phyloP scores from a whole-genome alignment of 2,888 invertebrate species.

The Leptura quadrifasciata region DNA sequence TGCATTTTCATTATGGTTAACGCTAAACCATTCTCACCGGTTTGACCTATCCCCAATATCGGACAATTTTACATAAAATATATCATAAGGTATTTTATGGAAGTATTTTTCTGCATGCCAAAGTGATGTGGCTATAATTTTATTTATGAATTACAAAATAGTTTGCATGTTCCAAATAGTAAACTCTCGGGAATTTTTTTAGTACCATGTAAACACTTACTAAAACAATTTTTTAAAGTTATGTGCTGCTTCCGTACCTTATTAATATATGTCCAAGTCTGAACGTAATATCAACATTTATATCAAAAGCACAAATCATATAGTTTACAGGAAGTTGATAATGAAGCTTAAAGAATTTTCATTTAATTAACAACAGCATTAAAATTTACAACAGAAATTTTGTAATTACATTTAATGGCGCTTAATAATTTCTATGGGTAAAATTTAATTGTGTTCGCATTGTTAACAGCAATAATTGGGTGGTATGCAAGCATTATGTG shows the following conservation, averaged over 20 bases:
- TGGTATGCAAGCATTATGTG: background rate
- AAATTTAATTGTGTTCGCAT: slow-evolving; percentile 1
- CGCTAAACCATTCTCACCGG: too few species aligned
- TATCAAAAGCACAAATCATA: background rate
- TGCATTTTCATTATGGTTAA: too few species aligned
- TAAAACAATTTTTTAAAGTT: background rate
- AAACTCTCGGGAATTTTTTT: background rate
- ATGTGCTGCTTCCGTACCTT: background rate
- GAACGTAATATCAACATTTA: background rate
- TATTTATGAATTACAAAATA: too few species aligned
- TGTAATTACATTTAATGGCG: background rate
- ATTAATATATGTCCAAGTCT: slow-evolving; percentile 8
- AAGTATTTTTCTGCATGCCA: background rate
- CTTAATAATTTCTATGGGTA: slow-evolving; percentile 1
- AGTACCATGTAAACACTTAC: background rate
- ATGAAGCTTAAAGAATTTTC: slow-evolving; percentile 3
- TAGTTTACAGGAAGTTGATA: slow-evolving; percentile 6
- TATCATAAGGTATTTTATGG: too few species aligned
- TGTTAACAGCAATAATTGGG: background rate
- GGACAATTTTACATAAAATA: too few species aligned
- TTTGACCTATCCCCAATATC: too few species aligned
- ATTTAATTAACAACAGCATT: background rate
- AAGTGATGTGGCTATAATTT: background rate
- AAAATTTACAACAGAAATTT: background rate
- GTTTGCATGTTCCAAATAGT: background rate